Evolutionary conservation across 1,140 invertebrate genomes (phyloP), one percentile per base, ranked within the genome.

Genomic region (Araneus ventricosus): DNA sequence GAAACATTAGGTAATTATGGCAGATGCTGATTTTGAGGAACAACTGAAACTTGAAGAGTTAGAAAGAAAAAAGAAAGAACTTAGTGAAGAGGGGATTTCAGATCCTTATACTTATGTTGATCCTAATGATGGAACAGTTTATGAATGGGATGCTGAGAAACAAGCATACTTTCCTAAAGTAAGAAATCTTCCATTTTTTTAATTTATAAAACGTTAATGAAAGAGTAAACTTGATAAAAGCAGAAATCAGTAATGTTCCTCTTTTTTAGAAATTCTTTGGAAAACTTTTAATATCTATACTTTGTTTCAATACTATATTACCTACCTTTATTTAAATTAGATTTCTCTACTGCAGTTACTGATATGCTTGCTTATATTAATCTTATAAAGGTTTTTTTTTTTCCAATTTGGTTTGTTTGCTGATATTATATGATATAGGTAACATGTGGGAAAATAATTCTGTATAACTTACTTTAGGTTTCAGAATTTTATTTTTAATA

Each of bases 141-240:
- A 97, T 95, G 97, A 99, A 95, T 99, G 98, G 98, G 98, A 99
- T 96, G 96, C 96, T 85, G 96, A 97, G 59, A 99, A 98, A 95
- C 97, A 97, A 94, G 98, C 98, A 8, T 99, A 98, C 98, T 98
- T 99, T 96, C 99, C 99, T 34, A 99, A 99, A 97, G 97, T 97
- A 95, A 94, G 93, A 45, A 34, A 63, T 85, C 22, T 84, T 27
- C 14, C 0, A 52, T 52, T 52, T 52, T 14, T 14, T 39, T 82
- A 52, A n/a, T n/a, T 63, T 70, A 70, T n/a, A 70, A n/a, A 2
- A 2, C 1, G 22, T 70, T 75, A 75, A 75, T 75, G n/a, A 75
- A 75, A 17, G n/a, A 30, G 24, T 75, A 30, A 75, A 70, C 63
- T 30, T 61, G 10, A 14, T 61, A 24, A 14, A 24, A 61, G 14